A percentile compares a stretch with the other conserved stretches of the same genome.
phyloP scores from a whole-genome alignment of 2,888 invertebrate genomes.

The Acrocera orbiculus region DNA sequence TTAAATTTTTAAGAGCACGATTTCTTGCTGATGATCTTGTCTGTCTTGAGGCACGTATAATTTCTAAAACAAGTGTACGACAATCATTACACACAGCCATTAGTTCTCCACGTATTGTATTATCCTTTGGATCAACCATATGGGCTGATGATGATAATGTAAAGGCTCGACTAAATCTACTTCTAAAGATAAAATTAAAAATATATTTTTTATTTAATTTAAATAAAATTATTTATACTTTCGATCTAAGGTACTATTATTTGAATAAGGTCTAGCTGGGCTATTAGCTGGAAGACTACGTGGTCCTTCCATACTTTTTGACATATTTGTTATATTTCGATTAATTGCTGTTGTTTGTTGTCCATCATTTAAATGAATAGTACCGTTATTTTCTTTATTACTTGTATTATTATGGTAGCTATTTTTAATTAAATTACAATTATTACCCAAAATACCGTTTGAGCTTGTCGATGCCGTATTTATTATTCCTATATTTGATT shows the following conservation, averaged over 20 bases:
- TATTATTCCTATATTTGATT: constrained; percentile 10
- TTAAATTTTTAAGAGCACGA: constrained; percentile 63
- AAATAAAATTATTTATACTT: constrained; percentile 32
- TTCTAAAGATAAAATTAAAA: constrained; percentile 28
- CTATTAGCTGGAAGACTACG: constrained; percentile 35
- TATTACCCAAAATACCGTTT: constrained; percentile 13
- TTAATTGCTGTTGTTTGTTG: constrained; percentile 12
- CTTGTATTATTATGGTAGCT: too few species aligned
- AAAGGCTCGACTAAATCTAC: constrained; percentile 43
- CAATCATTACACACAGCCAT: constrained; percentile 91
- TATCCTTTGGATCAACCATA: constrained; percentile 34
- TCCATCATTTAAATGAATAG: constrained; percentile 14
- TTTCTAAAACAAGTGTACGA: constrained; percentile 83
- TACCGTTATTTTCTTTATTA: constrained; percentile 16
- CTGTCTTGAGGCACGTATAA: constrained; percentile 74
- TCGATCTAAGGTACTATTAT: constrained; percentile 36
- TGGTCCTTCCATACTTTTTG: constrained; percentile 42
- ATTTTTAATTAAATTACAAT: too few species aligned
- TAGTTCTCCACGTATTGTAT: constrained; percentile 54
- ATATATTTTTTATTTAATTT: not conserved
- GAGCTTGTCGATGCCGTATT: constrained; percentile 14
- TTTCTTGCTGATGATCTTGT: constrained; percentile 67
- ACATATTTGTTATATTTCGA: constrained; percentile 32
- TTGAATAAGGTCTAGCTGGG: constrained; percentile 29
- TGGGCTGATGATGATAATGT: constrained; percentile 35